phyloP scores from a whole-genome alignment of 2,797 vertebrate genomes.

The Anguilla pacifica region DNA sequence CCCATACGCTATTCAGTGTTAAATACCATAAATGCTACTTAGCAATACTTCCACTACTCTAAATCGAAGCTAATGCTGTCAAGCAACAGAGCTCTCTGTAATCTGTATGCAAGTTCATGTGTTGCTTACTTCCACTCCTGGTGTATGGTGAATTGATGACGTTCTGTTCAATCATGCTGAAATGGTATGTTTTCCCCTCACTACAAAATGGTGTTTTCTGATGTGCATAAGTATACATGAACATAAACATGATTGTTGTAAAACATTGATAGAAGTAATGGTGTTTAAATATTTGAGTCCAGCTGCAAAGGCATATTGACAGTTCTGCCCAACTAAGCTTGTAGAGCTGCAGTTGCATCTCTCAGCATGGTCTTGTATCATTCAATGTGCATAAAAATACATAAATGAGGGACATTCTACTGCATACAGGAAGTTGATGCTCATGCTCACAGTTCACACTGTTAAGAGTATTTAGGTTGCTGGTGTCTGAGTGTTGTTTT shows the following conservation, averaged over 20 bases:
- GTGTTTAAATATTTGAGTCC: background rate
- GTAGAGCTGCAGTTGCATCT: background rate
- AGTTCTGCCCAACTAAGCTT: background rate
- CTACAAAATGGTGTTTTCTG: background rate
- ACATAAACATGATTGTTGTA: background rate
- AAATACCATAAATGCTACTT: background rate
- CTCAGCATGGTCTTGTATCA: background rate
- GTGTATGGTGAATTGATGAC: background rate
- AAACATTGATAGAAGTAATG: background rate
- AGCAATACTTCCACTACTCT: background rate
- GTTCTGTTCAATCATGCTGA: background rate
- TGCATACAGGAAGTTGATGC: background rate
- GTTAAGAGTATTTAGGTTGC: background rate
- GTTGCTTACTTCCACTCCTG: background rate
- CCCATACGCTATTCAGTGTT: background rate
- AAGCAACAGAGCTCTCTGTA: background rate
- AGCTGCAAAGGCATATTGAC: background rate
- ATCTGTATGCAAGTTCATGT: background rate
- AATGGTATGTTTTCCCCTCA: background rate
- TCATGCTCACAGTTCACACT: background rate
- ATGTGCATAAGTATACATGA: background rate
- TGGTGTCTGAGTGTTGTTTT: background rate
- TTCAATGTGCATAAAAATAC: background rate
- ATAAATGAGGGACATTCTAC: background rate
- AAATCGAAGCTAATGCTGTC: background rate